Conservation (phyloP, 92 coral and sea anemone genomes). For the Chrysogorgia sp. region DNA sequence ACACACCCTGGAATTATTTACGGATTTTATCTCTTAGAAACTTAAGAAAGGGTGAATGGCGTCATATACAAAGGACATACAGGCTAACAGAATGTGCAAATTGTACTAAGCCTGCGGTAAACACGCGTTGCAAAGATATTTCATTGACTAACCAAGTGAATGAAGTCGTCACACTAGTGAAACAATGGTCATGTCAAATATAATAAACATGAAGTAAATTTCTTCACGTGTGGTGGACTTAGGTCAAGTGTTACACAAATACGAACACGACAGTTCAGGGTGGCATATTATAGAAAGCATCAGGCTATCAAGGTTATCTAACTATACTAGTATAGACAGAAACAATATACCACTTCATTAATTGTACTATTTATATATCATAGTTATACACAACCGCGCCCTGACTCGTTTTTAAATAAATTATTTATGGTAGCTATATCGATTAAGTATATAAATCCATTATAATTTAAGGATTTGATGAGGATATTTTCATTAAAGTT, state of each 20-base stretch:
- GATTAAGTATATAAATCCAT: background rate
- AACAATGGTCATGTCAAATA: constrained; percentile 19
- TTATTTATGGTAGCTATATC: too few relatives aligned
- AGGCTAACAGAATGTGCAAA: background rate
- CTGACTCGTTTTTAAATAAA: too few relatives aligned
- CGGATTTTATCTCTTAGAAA: constrained; percentile 10
- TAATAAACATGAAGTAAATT: constrained; percentile 5
- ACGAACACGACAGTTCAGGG: background rate
- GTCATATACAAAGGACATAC: too few relatives aligned
- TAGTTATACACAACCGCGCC: too few relatives aligned
- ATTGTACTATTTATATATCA: too few relatives aligned
- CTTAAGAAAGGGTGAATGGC: background rate
- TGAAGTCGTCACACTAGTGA: constrained; percentile 13
- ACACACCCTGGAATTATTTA: background rate
- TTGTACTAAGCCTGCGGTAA: background rate
- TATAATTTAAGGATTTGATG: background rate
- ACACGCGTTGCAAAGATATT: background rate
- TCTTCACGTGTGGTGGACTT: constrained; percentile 36
- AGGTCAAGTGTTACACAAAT: constrained; percentile 45
- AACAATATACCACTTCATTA: too few relatives aligned
- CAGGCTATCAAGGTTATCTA: too few relatives aligned
- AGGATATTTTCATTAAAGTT: background rate
- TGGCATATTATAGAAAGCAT: too few relatives aligned
- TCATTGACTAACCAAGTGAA: constrained; percentile 1
- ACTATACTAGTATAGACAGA: too few relatives aligned